Evolutionary conservation across 2,797 vertebrate genomes (phyloP).

Genomic region (Fringilla coelebs): DNA sequence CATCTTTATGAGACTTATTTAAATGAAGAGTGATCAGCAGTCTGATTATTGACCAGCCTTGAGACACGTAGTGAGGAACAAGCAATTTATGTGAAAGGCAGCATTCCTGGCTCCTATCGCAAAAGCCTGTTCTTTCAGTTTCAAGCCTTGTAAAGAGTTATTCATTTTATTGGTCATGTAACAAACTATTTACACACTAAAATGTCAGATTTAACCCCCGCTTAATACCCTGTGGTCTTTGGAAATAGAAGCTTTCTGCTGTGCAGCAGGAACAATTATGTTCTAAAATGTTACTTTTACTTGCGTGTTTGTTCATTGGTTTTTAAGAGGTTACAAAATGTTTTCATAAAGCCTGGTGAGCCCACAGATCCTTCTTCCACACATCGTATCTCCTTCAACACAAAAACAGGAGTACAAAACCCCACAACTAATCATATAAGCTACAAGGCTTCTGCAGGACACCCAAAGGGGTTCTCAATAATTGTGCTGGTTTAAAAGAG

Average conservation of each 20-base stretch:
- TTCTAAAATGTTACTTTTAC: not conserved
- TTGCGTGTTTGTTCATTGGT: not conserved
- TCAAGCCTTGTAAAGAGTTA: not conserved
- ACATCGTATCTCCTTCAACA: not conserved
- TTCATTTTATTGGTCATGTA: not conserved
- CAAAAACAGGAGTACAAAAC: not conserved
- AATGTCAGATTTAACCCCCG: not conserved
- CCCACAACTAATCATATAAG: not conserved
- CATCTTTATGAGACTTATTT: not conserved
- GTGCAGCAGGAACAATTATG: not conserved
- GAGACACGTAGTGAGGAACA: not conserved
- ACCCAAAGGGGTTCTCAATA: not conserved
- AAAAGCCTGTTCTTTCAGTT: not conserved
- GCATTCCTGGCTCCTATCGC: not conserved
- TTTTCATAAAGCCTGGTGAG: not conserved
- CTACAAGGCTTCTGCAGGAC: not conserved
- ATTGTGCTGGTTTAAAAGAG: not conserved
- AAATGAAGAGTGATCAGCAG: not conserved
- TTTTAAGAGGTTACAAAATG: not conserved
- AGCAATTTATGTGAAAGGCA: not conserved
- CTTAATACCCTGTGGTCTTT: not conserved
- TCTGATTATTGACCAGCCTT: not conserved
- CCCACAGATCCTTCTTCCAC: not conserved
- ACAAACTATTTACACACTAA: not conserved
- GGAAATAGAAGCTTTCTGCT: not conserved